Evolutionary conservation across 2,797 vertebrate genomes (phyloP).

Genomic region (Sphaeramia orbicularis): DNA sequence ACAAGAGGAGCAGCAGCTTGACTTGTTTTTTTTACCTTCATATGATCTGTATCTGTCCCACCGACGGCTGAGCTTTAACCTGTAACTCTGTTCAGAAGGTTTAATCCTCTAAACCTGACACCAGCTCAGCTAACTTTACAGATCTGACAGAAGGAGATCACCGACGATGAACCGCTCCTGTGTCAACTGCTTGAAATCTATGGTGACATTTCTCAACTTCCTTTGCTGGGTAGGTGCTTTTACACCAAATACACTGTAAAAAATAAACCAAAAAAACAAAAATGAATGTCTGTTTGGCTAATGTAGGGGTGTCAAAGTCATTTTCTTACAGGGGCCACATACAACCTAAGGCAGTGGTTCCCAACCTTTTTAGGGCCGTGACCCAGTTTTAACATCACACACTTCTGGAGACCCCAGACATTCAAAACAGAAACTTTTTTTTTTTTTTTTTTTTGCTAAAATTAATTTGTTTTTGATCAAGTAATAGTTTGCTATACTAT

Average conservation of each 20-base stretch:
- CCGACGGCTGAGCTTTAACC: not conserved
- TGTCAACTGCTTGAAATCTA: constrained; percentile 59
- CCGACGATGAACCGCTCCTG: constrained; percentile 67
- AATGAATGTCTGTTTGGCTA: too few relatives aligned
- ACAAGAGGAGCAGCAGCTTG: not conserved
- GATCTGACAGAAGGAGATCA: constrained; percentile 6
- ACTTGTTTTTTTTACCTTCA: not conserved
- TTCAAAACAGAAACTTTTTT: too few relatives aligned
- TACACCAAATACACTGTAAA: not conserved
- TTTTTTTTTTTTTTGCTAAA: too few relatives aligned
- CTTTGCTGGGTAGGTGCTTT: constrained; percentile 76
- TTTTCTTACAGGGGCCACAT: too few relatives aligned
- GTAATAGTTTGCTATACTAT: too few relatives aligned
- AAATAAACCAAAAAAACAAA: not conserved
- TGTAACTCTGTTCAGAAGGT: not conserved
- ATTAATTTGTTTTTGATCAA: too few relatives aligned
- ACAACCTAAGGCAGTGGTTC: too few relatives aligned
- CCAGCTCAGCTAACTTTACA: not conserved
- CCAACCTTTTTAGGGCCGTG: too few relatives aligned
- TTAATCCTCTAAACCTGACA: not conserved
- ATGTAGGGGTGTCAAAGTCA: too few relatives aligned
- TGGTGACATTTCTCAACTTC: constrained; percentile 67
- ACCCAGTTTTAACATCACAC: too few relatives aligned
- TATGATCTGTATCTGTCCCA: not conserved
- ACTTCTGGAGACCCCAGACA: too few relatives aligned